Evolutionary conservation across 2,113 vertebrate species (phyloP).

Genomic region (Cacatua alba): DNA sequence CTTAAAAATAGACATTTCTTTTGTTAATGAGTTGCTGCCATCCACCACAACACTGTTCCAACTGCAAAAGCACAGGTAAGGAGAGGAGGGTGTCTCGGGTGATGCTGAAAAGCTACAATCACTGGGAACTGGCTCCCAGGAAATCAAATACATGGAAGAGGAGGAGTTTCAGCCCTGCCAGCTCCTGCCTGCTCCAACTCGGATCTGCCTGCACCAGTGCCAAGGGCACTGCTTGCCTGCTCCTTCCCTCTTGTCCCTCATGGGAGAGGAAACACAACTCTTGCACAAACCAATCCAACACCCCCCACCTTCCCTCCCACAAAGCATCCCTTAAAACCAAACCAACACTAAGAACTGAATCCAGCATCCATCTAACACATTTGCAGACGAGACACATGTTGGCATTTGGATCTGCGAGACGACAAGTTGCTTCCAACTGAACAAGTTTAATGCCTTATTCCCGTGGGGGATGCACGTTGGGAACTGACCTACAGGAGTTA

Average conservation of each 20-base stretch:
- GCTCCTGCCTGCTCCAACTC: neutral
- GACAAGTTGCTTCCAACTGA: neutral
- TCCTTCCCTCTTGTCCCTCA: neutral
- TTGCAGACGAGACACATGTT: neutral
- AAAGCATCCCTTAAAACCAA: neutral
- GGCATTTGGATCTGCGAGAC: neutral
- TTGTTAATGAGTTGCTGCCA: neutral
- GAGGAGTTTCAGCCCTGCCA: neutral
- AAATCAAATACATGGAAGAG: neutral
- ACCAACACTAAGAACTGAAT: neutral
- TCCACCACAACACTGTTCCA: neutral
- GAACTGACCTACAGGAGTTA: constrained; percentile 14
- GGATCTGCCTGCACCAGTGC: neutral
- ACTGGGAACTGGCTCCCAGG: neutral
- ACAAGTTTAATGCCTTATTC: constrained; percentile 49
- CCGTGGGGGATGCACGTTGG: neutral
- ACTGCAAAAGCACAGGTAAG: neutral
- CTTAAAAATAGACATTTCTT: constrained; percentile 52
- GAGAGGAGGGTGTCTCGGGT: neutral
- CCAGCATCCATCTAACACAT: constrained; percentile 18
- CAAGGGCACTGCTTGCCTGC: neutral
- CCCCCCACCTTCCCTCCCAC: neutral
- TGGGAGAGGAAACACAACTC: neutral
- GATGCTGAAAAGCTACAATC: neutral
- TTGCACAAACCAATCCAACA: neutral